Percentiles rank a stretch among this genome's conserved stretches.
phyloP scores from a whole-genome alignment of 2,888 invertebrate species.

The Pseudococcus longispinus region DNA sequence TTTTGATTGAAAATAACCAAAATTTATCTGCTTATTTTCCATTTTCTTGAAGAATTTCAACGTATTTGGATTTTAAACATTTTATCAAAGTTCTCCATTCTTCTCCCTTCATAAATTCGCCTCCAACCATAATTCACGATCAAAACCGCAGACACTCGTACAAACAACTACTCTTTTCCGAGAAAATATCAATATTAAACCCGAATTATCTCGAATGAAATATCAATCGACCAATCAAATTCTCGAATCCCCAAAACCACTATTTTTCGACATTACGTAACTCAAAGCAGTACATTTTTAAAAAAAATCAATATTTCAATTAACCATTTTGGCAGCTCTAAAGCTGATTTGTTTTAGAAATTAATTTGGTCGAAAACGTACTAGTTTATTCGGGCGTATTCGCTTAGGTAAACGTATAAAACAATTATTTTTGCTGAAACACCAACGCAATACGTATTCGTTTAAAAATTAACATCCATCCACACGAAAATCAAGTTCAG shows the following conservation, averaged over 20 bases:
- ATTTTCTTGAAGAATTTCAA: too few relatives aligned
- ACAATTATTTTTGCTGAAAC: neutral
- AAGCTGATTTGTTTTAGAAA: neutral
- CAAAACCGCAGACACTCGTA: too few relatives aligned
- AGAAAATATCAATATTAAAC: too few relatives aligned
- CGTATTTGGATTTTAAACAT: too few relatives aligned
- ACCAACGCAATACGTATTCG: neutral
- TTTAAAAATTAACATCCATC: conserved; percentile 18
- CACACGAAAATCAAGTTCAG: conserved; percentile 35
- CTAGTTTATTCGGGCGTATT: neutral
- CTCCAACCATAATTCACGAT: too few relatives aligned
- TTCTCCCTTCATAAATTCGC: too few relatives aligned
- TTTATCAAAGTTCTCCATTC: too few relatives aligned
- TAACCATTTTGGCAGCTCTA: neutral
- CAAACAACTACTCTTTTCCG: too few relatives aligned
- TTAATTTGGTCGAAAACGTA: neutral
- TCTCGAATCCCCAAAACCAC: neutral
- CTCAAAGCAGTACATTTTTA: neutral
- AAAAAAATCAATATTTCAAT: conserved; percentile 16
- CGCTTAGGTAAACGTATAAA: neutral
- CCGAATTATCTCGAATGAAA: too few relatives aligned
- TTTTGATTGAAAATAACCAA: too few relatives aligned
- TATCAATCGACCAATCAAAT: neutral
- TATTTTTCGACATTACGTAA: neutral
- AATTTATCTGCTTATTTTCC: too few relatives aligned